These are phyloP conservation scores for Baronia brevicornis DNA, from an alignment of 2,888 invertebrate genomes.

Conservation along the genomic window DNA sequence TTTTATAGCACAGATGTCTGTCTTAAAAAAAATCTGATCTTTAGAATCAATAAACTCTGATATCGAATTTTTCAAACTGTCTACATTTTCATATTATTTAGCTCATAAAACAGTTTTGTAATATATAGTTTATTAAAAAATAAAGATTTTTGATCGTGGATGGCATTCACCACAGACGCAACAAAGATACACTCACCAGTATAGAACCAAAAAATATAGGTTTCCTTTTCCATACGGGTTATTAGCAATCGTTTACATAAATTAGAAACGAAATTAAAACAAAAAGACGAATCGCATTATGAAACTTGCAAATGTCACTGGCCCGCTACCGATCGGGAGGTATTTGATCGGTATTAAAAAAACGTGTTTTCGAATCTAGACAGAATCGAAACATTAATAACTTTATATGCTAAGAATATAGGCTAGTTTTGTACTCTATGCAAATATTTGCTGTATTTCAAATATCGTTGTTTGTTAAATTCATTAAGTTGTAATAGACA, in stretches of 20 bases:
- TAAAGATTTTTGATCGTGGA: too few species aligned
- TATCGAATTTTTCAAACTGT: too few species aligned
- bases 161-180: neutral
- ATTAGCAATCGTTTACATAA: conserved; percentile 20
- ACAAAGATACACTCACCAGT: neutral
- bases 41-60: too few species aligned
- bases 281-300: conserved; percentile 11
- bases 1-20: too few species aligned
- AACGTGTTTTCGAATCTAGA: conserved; percentile 10
- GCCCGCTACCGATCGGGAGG: conserved; percentile 23
- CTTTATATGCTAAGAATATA: conserved; percentile 7
- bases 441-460: too few species aligned
- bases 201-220: conserved; percentile 10
- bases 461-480: too few species aligned
- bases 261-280: conserved; percentile 20
- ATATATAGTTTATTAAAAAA: too few species aligned
- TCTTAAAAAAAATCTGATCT: too few species aligned
- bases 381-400: conserved; percentile 9
- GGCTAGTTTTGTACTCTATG: too few species aligned
- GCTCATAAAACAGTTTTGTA: too few species aligned
- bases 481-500: too few species aligned
- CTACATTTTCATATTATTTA: too few species aligned
- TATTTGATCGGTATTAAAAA: conserved; percentile 12
- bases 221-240: conserved; percentile 2
- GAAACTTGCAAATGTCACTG: conserved; percentile 12